Evolutionary conservation across 1,140 invertebrate species (phyloP).

Genomic region (Drosophila micromelanica): DNA sequence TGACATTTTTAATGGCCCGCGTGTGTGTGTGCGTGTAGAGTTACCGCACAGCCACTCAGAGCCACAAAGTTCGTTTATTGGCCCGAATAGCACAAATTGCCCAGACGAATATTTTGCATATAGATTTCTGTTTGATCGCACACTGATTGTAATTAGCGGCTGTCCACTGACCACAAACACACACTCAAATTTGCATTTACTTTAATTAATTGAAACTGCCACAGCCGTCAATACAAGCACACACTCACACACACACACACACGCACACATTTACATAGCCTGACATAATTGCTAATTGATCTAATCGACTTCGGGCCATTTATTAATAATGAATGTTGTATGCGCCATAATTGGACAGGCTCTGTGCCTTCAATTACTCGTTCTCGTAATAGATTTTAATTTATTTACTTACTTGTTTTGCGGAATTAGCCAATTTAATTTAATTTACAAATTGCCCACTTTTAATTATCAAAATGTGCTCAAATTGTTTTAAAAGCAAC

Average conservation of each 20-base stretch:
- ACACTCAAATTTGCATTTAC: conserved; percentile 41
- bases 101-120: background rate
- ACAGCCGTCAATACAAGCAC: conserved; percentile 61
- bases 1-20: conserved; percentile 71
- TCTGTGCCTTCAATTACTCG: background rate
- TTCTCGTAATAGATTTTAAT: conserved; percentile 49
- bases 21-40: background rate
- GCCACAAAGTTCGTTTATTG: conserved; percentile 3
- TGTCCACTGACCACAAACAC: conserved; percentile 4
- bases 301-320: conserved; percentile 69
- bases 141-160: conserved; percentile 58
- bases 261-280: background rate
- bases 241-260: conserved; percentile 1
- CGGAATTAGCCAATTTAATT: conserved; percentile 13
- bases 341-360: conserved; percentile 57
- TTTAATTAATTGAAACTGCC: conserved; percentile 74
- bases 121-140: conserved; percentile 18
- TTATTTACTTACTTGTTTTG: conserved; percentile 9
- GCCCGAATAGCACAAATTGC: background rate
- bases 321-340: conserved; percentile 75
- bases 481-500: background rate
- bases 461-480: conserved; percentile 21
- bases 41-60: too few relatives aligned
- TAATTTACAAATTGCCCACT: conserved; percentile 2
- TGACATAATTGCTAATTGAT: conserved; percentile 55